These are phyloP conservation scores for Dryobates pubescens DNA, from an alignment of 2,797 vertebrate genomes.

Conservation along the genomic window DNA sequence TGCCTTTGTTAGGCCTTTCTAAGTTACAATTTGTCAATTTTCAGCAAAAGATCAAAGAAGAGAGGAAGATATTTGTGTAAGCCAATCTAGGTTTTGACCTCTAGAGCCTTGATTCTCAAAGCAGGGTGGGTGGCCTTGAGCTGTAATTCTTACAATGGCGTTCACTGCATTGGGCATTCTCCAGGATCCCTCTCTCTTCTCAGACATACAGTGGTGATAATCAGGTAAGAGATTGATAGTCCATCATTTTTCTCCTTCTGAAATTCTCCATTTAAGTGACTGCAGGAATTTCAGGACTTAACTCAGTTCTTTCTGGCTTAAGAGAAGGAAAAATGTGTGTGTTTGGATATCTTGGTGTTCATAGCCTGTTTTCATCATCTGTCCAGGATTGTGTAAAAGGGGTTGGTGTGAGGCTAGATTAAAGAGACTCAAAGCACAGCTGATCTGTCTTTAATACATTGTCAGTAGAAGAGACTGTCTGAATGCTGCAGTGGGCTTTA, in stretches of 20 bases:
- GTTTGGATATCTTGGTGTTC: constrained; percentile 20
- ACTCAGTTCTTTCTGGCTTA: constrained; percentile 21
- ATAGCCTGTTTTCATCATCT: constrained; percentile 31
- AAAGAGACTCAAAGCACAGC: constrained; percentile 24
- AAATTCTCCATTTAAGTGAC: background rate
- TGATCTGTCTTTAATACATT: constrained; percentile 33
- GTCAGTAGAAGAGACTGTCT: constrained; percentile 20
- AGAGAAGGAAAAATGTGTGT: background rate
- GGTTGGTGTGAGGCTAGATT: constrained; percentile 10
- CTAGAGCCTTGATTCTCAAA: background rate
- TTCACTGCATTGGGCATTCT: background rate
- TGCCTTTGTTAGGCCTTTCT: background rate
- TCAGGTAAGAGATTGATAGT: background rate
- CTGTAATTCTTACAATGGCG: background rate
- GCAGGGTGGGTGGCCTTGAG: background rate
- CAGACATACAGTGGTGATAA: background rate
- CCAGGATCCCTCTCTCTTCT: background rate
- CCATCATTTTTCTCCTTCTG: background rate
- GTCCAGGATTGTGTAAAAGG: constrained; percentile 15
- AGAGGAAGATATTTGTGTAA: background rate
- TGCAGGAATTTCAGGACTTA: constrained; percentile 1
- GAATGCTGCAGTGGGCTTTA: constrained; percentile 30
- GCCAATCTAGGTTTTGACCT: background rate
- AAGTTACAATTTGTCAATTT: constrained; percentile 11
- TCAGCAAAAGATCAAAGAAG: background rate